Conservation (phyloP, 2,113 vertebrate species). For the Plecturocebus donacophilus region DNA sequence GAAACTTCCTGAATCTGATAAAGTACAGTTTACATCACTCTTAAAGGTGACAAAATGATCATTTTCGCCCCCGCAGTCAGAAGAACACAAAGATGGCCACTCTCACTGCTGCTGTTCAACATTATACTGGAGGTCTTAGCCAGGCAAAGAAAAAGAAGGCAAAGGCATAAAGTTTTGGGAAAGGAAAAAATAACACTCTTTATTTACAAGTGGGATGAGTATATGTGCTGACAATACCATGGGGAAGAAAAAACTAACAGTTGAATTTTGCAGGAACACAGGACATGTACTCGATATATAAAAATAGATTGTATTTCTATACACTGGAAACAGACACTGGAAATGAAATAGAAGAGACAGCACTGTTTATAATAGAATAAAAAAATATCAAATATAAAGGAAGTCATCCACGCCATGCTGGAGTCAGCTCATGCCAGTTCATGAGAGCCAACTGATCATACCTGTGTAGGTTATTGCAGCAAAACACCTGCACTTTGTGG, state of each 20-base stretch:
- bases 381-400: neutral
- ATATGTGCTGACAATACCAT: neutral
- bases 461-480: neutral
- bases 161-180: neutral
- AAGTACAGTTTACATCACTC: neutral
- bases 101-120: neutral
- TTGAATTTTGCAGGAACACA: neutral
- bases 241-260: neutral
- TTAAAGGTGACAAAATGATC: neutral
- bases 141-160: neutral
- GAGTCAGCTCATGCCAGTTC: neutral
- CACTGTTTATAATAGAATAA: neutral
- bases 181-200: neutral
- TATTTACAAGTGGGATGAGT: neutral
- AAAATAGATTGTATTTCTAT: neutral
- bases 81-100: neutral
- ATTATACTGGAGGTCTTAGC: accelerated
- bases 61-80: too few relatives aligned
- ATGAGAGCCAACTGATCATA: neutral
- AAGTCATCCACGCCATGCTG: neutral
- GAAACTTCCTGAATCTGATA: neutral
- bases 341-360: neutral
- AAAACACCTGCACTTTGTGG: neutral
- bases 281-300: neutral
- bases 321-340: neutral